A percentile compares a stretch with the other conserved stretches of the same genome.
phyloP scores from a whole-genome alignment of 2,888 invertebrate species.

The Amphipyra tragopoginis region DNA sequence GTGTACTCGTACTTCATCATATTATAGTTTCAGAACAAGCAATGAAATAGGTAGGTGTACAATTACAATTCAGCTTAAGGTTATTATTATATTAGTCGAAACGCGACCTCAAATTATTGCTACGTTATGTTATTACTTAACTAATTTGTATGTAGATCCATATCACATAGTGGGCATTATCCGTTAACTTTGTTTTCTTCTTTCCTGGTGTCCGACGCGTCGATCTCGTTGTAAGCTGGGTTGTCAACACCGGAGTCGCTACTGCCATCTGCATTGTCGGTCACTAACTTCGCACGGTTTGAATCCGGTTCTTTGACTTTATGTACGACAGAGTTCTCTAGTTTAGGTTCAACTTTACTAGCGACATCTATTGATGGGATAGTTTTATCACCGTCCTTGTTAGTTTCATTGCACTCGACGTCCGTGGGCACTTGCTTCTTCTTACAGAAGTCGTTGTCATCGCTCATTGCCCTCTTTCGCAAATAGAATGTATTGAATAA shows the following conservation, averaged over 20 bases:
- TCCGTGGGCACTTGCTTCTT: conserved; percentile 84
- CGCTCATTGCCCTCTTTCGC: conserved; percentile 83
- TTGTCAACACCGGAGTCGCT: conserved; percentile 87
- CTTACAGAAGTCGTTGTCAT: conserved; percentile 90
- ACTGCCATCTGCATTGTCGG: conserved; percentile 82
- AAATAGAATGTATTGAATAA: conserved; percentile 92
- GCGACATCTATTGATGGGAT: conserved; percentile 72
- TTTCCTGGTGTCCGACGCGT: conserved; percentile 69
- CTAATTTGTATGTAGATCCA: conserved; percentile 47
- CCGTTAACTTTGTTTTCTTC: conserved; percentile 66
- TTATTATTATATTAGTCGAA: conserved; percentile 26
- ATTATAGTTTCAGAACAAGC: neutral
- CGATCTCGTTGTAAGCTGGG: conserved; percentile 81
- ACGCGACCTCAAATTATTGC: conserved; percentile 52
- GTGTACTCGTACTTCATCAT: neutral
- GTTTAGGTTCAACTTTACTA: conserved; percentile 64
- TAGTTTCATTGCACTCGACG: conserved; percentile 74
- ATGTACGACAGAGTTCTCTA: conserved; percentile 48
- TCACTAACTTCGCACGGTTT: conserved; percentile 64
- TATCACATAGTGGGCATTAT: conserved; percentile 57
- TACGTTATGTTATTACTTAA: conserved; percentile 42
- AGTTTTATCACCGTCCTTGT: conserved; percentile 67
- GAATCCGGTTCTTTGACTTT: conserved; percentile 54
- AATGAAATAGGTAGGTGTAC: conserved; percentile 4
- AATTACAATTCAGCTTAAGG: conserved; percentile 48